These are phyloP conservation scores for Agonopterix alstromeriana DNA, from an alignment of 2,888 invertebrate species.

Conservation along the genomic window DNA sequence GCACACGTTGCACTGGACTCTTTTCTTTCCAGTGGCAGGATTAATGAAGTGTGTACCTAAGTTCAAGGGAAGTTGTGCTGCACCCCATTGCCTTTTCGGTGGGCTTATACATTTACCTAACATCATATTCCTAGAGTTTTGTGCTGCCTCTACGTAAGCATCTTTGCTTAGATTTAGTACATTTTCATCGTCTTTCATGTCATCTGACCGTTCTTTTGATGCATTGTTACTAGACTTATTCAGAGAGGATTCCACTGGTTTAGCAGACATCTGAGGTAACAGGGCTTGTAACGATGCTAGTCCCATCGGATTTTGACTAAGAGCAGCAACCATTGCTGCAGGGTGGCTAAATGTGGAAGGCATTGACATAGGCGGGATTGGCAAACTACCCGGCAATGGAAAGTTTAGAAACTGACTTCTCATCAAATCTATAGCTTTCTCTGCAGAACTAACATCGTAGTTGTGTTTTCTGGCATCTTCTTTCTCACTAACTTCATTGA, in stretches of 20 bases:
- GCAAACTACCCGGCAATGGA: slow-evolving; percentile 75
- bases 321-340: slow-evolving; percentile 80
- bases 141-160: slow-evolving; percentile 46
- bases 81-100: slow-evolving; percentile 88
- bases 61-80: slow-evolving; percentile 85
- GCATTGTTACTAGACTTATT: slow-evolving; percentile 50
- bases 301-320: slow-evolving; percentile 77
- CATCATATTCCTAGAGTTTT: slow-evolving; percentile 68
- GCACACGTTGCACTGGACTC: slow-evolving; percentile 98
- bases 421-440: slow-evolving; percentile 77
- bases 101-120: slow-evolving; percentile 82
- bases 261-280: slow-evolving; percentile 77
- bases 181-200: slow-evolving; percentile 56
- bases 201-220: slow-evolving; percentile 45
- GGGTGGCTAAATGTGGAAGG: slow-evolving; percentile 77
- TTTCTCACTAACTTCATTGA: slow-evolving; percentile 49
- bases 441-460: slow-evolving; percentile 47
- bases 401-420: slow-evolving; percentile 80
- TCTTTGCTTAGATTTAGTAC: slow-evolving; percentile 70
- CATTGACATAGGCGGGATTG: slow-evolving; percentile 74
- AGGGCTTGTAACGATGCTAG: slow-evolving; percentile 80
- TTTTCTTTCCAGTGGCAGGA: slow-evolving; percentile 95
- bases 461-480: slow-evolving; percentile 67
- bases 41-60: slow-evolving; percentile 94
- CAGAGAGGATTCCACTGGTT: slow-evolving; percentile 51